phyloP scores from a whole-genome alignment of 2,888 invertebrate genomes.

The Sipha maydis region DNA sequence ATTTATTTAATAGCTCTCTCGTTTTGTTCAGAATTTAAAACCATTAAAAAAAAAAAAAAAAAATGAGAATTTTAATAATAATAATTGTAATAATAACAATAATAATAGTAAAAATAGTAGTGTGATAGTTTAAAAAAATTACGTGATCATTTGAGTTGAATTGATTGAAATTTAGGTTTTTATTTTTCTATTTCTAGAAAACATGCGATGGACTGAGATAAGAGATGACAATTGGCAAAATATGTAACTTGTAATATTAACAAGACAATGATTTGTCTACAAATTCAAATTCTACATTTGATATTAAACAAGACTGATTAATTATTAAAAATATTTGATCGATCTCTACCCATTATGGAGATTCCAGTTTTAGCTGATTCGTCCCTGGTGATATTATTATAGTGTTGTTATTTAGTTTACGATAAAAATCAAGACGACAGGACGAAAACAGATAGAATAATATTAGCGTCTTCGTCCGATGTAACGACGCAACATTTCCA shows the following conservation, averaged over 20 bases:
- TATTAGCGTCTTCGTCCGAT: not conserved
- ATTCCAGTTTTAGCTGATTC: not conserved
- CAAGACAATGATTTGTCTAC: no score
- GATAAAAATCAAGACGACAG: no score
- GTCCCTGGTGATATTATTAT: not conserved
- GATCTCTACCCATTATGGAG: not conserved
- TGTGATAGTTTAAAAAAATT: no score
- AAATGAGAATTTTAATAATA: no score
- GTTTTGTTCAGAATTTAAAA: not conserved
- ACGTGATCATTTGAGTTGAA: not conserved
- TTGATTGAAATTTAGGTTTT: not conserved
- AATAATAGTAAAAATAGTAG: no score
- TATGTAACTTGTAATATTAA: no score
- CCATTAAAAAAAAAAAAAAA: not conserved
- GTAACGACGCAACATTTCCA: not conserved
- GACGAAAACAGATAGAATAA: not conserved
- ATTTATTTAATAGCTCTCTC: not conserved
- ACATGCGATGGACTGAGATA: not conserved
- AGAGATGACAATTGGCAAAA: no score
- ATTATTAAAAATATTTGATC: not conserved
- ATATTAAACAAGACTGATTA: not conserved
- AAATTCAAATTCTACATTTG: no score
- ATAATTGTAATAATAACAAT: no score
- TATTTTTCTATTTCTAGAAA: not conserved
- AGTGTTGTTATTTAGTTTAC: no score